Conservation (phyloP, 1,140 invertebrate species). For the Hypothenemus hampei region DNA sequence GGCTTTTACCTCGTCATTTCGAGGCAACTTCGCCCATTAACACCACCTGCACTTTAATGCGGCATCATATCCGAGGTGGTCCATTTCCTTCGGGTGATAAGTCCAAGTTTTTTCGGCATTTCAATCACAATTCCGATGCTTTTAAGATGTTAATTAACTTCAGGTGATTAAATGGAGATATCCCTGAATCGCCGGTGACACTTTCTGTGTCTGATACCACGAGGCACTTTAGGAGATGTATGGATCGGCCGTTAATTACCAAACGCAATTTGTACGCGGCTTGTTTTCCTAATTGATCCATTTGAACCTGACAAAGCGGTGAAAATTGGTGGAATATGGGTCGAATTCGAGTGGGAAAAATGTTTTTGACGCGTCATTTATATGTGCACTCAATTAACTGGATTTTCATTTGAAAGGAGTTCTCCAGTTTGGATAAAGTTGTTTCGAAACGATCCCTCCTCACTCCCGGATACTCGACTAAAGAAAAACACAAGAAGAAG, state of each 20-base stretch:
- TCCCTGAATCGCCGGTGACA: neutral
- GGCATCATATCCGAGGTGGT: neutral
- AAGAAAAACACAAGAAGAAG: too few relatives aligned
- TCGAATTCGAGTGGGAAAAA: neutral
- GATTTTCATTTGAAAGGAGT: too few relatives aligned
- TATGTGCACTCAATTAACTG: too few relatives aligned
- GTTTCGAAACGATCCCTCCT: too few relatives aligned
- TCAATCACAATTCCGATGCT: too few relatives aligned
- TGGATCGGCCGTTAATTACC: conserved; percentile 1
- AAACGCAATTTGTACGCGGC: conserved; percentile 9
- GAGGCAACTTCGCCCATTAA: neutral
- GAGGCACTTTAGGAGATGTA: conserved; percentile 4
- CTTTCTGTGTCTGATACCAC: conserved; percentile 8
- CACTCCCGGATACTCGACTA: too few relatives aligned
- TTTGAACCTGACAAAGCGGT: conserved; percentile 8
- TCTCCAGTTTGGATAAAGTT: too few relatives aligned
- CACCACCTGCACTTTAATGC: neutral
- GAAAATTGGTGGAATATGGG: conserved; percentile 3
- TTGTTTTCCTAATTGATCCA: conserved; percentile 11
- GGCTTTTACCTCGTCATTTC: neutral
- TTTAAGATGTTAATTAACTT: neutral
- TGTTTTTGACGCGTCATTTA: neutral
- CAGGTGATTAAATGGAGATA: neutral
- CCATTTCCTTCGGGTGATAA: too few relatives aligned
- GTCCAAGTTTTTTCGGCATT: too few relatives aligned